phyloP scores from a whole-genome alignment of 1,140 invertebrate species.

The Caenorhabditis inopinata region DNA sequence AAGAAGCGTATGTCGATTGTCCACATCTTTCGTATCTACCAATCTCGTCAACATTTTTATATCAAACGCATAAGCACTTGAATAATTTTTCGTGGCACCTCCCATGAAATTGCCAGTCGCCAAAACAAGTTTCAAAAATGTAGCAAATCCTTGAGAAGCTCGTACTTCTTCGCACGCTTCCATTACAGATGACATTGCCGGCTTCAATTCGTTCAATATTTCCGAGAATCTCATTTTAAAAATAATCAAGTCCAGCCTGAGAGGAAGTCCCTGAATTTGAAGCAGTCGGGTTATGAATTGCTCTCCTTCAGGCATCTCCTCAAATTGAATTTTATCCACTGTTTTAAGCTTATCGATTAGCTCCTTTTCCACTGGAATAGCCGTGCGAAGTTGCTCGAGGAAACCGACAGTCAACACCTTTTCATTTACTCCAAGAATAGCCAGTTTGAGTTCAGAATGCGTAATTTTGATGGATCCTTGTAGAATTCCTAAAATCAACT shows the following conservation, averaged over 20 bases:
- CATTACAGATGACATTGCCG: conserved; percentile 85
- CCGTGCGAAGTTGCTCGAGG: conserved; percentile 42
- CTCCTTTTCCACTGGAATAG: conserved; percentile 44
- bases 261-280: conserved; percentile 81
- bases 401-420: conserved; percentile 32
- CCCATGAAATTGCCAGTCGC: conserved; percentile 93
- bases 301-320: conserved; percentile 51
- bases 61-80: conserved; percentile 91
- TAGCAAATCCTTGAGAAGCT: conserved; percentile 83
- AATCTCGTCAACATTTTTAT: conserved; percentile 92
- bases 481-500: conserved; percentile 44
- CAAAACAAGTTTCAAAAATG: conserved; percentile 84
- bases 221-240: conserved; percentile 84
- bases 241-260: conserved; percentile 82
- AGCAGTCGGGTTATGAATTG: conserved; percentile 37
- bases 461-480: conserved; percentile 49
- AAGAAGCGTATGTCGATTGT: conserved; percentile 86
- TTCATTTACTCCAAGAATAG: conserved; percentile 45
- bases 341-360: conserved; percentile 45
- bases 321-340: conserved; percentile 23
- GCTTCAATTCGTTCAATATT: conserved; percentile 84
- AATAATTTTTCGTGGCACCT: conserved; percentile 77
- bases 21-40: conserved; percentile 85
- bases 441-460: conserved; percentile 35
- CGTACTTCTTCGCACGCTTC: conserved; percentile 92